These are phyloP conservation scores for Platygyra sinensis DNA, from an alignment of 64 coral and sea anemone genomes.

Conservation along the genomic window DNA sequence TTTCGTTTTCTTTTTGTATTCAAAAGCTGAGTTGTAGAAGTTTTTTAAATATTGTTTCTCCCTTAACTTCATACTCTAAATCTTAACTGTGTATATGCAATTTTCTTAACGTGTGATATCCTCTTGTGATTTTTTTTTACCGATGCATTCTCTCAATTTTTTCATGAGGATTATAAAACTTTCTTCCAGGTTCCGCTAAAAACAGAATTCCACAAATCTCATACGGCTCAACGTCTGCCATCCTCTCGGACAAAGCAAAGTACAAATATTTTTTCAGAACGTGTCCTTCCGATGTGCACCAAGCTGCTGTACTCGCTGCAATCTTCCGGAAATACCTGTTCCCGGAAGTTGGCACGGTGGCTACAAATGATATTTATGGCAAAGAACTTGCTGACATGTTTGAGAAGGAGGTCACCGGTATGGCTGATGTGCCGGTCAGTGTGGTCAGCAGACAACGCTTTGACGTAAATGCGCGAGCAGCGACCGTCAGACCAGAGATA, in stretches of 20 bases:
- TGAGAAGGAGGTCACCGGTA: conserved; percentile 71
- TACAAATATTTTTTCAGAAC: conserved; percentile 93
- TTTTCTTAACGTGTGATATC: too few relatives aligned
- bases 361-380: conserved; percentile 84
- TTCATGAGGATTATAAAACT: background rate
- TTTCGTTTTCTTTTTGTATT: too few relatives aligned
- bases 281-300: conserved; percentile 83
- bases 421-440: conserved; percentile 84
- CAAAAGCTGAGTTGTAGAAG: too few relatives aligned
- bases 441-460: conserved; percentile 79
- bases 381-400: conserved; percentile 74
- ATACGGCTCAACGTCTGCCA: conserved; percentile 82
- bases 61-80: too few relatives aligned
- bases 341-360: conserved; percentile 83
- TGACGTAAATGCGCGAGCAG: conserved; percentile 76
- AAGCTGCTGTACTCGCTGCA: conserved; percentile 73
- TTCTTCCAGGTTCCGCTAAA: conserved; percentile 50
- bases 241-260: conserved; percentile 87
- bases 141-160: too few relatives aligned
- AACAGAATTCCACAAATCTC: conserved; percentile 86
- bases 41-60: too few relatives aligned
- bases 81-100: too few relatives aligned
- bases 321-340: conserved; percentile 79
- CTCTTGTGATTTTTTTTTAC: too few relatives aligned
- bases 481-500: conserved; percentile 77